Conservation (phyloP, 2,888 invertebrate species). For the Machimus atricapillus region DNA sequence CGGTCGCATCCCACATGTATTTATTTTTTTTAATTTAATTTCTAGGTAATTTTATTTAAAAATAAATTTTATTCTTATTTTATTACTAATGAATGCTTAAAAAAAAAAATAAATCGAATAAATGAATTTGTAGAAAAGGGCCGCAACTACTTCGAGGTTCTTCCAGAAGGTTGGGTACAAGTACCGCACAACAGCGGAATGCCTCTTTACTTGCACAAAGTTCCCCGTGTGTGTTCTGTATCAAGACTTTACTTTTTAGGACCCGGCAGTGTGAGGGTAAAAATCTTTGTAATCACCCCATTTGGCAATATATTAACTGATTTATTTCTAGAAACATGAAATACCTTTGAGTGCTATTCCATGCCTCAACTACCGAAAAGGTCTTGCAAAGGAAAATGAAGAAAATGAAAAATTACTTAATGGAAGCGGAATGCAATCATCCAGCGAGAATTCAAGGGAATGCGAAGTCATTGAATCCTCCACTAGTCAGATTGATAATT, state of each 20-base stretch:
- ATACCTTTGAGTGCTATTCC: conserved; percentile 96
- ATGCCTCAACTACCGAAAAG: conserved; percentile 86
- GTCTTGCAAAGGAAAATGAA: conserved; percentile 74
- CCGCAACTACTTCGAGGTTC: conserved; percentile 91
- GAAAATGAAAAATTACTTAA: conserved; percentile 53
- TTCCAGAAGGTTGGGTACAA: conserved; percentile 97
- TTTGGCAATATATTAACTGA: conserved; percentile 20
- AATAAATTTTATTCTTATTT: neutral
- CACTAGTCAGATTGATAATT: conserved; percentile 51
- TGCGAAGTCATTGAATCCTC: conserved; percentile 53
- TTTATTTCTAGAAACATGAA: conserved; percentile 79
- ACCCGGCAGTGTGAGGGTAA: conserved; percentile 85
- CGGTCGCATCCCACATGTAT: neutral
- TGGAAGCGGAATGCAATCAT: conserved; percentile 46
- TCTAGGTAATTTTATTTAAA: neutral
- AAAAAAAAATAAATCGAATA: neutral
- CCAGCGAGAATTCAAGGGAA: conserved; percentile 53
- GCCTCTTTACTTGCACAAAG: conserved; percentile 92
- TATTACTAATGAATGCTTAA: neutral
- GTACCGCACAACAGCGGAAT: conserved; percentile 96
- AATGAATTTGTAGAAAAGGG: conserved; percentile 72
- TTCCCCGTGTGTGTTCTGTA: conserved; percentile 86
- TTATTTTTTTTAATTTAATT: neutral
- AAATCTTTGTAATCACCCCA: conserved; percentile 46
- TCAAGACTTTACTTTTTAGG: conserved; percentile 96